A percentile compares a stretch with the other conserved stretches of the same genome.
Conservation (phyloP, 2,888 invertebrate species). For the Odontothrips loti region DNA sequence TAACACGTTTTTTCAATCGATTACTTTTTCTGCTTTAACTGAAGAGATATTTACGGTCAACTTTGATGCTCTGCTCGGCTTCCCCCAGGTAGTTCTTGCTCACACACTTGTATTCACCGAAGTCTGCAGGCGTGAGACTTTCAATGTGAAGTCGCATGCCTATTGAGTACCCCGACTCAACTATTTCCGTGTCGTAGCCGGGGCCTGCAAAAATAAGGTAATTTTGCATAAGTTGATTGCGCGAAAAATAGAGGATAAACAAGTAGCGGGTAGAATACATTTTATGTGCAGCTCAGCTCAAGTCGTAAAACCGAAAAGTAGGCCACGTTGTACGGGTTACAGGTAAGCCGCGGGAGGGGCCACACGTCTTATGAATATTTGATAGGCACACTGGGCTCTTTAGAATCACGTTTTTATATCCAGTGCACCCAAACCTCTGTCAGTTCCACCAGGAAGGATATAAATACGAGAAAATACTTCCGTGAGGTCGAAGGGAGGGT, state of each 20-base stretch:
- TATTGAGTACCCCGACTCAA: background rate
- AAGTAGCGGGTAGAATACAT: too few relatives aligned
- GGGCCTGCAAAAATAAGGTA: background rate
- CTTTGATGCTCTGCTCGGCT: conserved; percentile 3
- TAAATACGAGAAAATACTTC: background rate
- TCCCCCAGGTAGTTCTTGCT: conserved; percentile 17
- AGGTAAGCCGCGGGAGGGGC: too few relatives aligned
- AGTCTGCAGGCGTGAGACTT: background rate
- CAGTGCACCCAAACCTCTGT: background rate
- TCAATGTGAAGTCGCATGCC: background rate
- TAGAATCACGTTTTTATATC: background rate
- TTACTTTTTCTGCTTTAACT: background rate
- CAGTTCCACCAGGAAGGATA: background rate
- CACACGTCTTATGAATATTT: background rate
- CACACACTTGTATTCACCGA: conserved; percentile 1
- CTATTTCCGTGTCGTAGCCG: background rate
- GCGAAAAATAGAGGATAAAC: too few relatives aligned
- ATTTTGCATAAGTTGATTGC: background rate
- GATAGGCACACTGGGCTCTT: background rate
- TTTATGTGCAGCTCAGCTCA: too few relatives aligned
- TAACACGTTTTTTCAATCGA: too few relatives aligned
- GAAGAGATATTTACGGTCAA: background rate
- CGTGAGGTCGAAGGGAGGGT: background rate
- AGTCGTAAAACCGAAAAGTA: too few relatives aligned
- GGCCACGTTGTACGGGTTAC: too few relatives aligned